A percentile compares a stretch with the other conserved stretches of the same genome.
Conservation (phyloP, 2,797 vertebrate species). For the Falco novaeseelandiae region DNA sequence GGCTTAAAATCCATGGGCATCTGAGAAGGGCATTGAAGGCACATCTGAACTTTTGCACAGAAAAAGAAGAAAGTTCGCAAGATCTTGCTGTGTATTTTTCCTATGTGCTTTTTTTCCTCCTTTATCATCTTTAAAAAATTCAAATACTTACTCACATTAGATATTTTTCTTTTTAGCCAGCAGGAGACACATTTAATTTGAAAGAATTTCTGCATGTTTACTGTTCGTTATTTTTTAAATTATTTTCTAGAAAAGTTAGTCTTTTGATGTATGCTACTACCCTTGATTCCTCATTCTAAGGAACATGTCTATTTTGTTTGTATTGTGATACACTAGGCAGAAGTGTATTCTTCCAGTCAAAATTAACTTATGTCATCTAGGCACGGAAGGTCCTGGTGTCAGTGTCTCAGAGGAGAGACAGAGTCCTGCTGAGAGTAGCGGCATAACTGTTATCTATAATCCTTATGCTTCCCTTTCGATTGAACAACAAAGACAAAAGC, state of each 20-base stretch:
- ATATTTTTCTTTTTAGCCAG: not conserved
- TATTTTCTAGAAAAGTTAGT: not conserved
- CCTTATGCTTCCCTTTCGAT: constrained; percentile 92
- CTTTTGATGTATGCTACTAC: not conserved
- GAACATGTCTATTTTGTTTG: not conserved
- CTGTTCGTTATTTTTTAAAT: not conserved
- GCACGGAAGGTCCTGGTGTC: constrained; percentile 90
- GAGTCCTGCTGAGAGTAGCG: constrained; percentile 86
- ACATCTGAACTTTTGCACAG: not conserved
- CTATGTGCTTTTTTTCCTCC: not conserved
- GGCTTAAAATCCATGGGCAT: not conserved
- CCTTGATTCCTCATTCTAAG: rapidly evolving
- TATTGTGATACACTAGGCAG: not conserved
- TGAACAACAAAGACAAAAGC: constrained; percentile 96
- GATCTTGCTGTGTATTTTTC: not conserved
- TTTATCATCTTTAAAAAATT: not conserved
- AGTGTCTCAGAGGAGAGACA: constrained; percentile 90
- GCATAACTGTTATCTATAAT: constrained; percentile 88
- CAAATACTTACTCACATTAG: not conserved
- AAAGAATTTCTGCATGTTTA: not conserved
- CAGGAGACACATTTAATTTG: not conserved
- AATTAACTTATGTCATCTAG: constrained; percentile 67
- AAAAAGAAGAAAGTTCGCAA: not conserved
- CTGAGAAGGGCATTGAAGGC: not conserved
- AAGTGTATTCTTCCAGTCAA: not conserved